phyloP scores from a whole-genome alignment of 2,113 vertebrate genomes.

The Aptenodytes forsteri region DNA sequence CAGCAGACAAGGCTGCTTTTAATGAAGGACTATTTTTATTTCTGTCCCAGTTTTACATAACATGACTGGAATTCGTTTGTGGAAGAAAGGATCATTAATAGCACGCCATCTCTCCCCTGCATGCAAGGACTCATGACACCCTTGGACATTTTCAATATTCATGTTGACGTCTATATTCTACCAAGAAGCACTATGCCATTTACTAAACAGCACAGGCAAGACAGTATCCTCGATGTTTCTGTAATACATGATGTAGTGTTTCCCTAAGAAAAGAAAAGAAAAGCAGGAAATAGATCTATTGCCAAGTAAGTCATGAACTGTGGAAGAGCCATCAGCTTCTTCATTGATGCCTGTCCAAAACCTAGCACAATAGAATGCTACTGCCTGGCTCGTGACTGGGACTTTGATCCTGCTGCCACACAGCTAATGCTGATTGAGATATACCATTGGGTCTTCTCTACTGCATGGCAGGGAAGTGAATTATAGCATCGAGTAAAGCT shows the following conservation, averaged over 20 bases:
- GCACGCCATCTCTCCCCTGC: not conserved
- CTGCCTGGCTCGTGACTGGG: not conserved
- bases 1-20: not conserved
- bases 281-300: not conserved
- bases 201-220: not conserved
- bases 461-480: not conserved
- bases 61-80: not conserved
- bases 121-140: not conserved
- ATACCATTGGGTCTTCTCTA: not conserved
- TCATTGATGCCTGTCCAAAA: not conserved
- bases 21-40: slow-evolving; percentile 31
- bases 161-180: slow-evolving; percentile 25
- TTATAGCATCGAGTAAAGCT: not conserved
- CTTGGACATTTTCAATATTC: slow-evolving; percentile 7
- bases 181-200: not conserved
- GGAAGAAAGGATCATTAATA: slow-evolving; percentile 18
- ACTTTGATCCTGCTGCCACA: not conserved
- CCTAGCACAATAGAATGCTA: not conserved
- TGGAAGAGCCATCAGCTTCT: not conserved
- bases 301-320: not conserved
- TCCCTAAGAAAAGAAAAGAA: not conserved
- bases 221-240: not conserved
- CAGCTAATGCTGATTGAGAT: not conserved
- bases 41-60: not conserved
- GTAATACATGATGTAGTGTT: not conserved